Base-by-base conservation (phyloP, 2,888 invertebrate genomes). In the Patella pellucida region DNA sequence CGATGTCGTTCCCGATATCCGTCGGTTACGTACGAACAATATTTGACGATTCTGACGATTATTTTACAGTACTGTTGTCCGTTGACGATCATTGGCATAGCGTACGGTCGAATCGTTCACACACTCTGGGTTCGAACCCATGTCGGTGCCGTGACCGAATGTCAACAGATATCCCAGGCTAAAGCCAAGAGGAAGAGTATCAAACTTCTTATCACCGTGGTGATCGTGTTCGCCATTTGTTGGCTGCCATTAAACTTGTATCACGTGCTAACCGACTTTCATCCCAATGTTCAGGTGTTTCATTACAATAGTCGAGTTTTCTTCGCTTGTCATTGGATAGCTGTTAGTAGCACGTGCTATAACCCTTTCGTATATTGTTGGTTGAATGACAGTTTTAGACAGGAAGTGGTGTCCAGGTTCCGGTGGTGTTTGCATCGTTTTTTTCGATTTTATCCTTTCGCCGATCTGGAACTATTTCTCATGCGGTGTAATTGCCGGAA, bases 301-400 rank as follows among this genome's bases (percentile, higher is more conserved):
- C 84, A 84, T 23, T 91, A 91, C 81, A 89, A 89, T 78, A 89
- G 91, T 1, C 88, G 87, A 2, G 88, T 87, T 3, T 91, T 91
- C 81, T 88, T 92, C 50, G 81, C 89, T 62, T 91, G 91, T 76
- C 92, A 92, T 79, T 90, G 91, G 90, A 84, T 92, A n/a, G 92
- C 92, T 31, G 91, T 92, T 86, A 91, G 90, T 77, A 91, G 91
- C 78, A 91, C 91, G 3, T 91, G 92, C 81, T 92, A 90, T 83
- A 92, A 92, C 78, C 92, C 92, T 0, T 92, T 92, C 81, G 91
- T 92, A 19, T 92, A 92, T 81, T 92, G 91, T 79, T 92, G 92
- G 91, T 84, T 92, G 23, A 92, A 92, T 81, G 91, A 91, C 75
- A 86, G 88, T 76, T 92, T 92, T 83, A 85, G 92, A 51, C 84